A percentile compares a stretch with the other conserved stretches of the same genome.
These are phyloP conservation scores for Scolopax rusticola DNA, from an alignment of 2,797 vertebrate genomes.

Conservation along the genomic window DNA sequence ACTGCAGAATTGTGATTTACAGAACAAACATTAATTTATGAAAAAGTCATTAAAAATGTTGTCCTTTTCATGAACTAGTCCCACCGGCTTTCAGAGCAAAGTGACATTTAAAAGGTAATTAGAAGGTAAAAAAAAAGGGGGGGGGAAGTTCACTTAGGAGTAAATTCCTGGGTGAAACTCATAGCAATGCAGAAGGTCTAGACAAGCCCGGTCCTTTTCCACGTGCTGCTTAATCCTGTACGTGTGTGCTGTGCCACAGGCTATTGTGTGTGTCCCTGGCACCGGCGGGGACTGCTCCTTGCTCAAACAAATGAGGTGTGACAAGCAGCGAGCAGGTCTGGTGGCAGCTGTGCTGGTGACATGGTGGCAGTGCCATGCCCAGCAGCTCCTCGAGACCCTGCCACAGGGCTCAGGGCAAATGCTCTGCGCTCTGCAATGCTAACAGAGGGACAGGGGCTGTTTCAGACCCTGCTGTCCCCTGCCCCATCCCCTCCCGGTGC, in stretches of 20 bases:
- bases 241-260: rapidly evolving
- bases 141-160: background rate
- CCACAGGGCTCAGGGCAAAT: background rate
- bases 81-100: background rate
- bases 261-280: background rate
- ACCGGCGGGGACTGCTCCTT: background rate
- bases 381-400: background rate
- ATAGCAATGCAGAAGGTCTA: background rate
- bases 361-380: background rate
- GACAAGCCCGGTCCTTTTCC: background rate
- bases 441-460: background rate
- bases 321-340: background rate
- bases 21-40: background rate
- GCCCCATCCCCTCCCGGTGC: background rate
- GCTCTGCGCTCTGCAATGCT: background rate
- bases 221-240: background rate
- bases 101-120: background rate
- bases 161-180: background rate
- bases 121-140: background rate
- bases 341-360: rapidly evolving
- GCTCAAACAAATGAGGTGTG: background rate
- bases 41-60: background rate
- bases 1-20: background rate
- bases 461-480: background rate
- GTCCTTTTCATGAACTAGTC: background rate